Conservation (phyloP, 2,113 vertebrate genomes). For the Genyomyrus donnyi region DNA sequence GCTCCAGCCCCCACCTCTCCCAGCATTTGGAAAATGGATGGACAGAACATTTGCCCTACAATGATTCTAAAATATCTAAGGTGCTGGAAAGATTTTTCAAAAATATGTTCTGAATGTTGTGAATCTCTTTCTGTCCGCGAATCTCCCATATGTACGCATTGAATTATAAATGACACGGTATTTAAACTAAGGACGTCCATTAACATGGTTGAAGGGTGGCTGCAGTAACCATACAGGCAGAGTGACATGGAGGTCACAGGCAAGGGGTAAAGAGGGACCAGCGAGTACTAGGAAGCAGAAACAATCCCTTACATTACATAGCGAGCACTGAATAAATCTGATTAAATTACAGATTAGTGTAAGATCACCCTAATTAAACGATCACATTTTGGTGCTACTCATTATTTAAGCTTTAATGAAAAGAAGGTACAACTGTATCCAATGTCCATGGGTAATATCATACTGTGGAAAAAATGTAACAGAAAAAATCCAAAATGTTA, state of each 20-base stretch:
- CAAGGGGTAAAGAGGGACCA: slow-evolving; percentile 30
- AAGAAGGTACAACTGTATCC: not conserved
- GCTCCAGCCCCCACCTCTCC: not conserved
- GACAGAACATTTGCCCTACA: not conserved
- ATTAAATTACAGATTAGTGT: not conserved
- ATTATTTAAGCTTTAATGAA: not conserved
- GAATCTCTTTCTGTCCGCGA: not conserved
- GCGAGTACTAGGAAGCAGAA: slow-evolving; percentile 7
- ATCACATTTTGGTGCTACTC: not conserved
- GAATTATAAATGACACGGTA: slow-evolving; percentile 44
- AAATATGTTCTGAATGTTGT: not conserved
- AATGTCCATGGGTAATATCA: not conserved
- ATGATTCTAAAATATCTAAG: not conserved
- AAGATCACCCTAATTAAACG: not conserved
- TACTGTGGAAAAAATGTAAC: not conserved
- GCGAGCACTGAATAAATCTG: not conserved
- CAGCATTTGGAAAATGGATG: not conserved
- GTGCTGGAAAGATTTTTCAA: not conserved
- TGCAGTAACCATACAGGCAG: slow-evolving; percentile 15
- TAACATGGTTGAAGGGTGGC: slow-evolving; percentile 49
- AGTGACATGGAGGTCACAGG: slow-evolving; percentile 23
- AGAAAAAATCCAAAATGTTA: not conserved
- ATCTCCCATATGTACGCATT: not conserved
- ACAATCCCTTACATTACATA: not conserved
- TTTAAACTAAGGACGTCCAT: slow-evolving; percentile 43